Conservation (phyloP, 2,888 invertebrate species). For the Leucophora obtusa region DNA sequence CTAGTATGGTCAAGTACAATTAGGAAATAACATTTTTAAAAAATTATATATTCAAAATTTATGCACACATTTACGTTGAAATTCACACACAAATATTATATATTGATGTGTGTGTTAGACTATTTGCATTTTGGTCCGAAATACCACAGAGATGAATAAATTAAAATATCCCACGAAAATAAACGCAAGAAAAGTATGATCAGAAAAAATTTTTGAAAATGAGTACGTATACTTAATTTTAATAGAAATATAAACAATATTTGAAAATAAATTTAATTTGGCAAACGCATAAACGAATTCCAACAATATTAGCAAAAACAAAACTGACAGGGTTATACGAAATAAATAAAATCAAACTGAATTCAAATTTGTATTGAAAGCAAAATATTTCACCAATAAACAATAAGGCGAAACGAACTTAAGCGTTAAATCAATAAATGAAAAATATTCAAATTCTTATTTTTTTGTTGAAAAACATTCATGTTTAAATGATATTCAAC, state of each 20-base stretch:
- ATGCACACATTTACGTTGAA: constrained; percentile 35
- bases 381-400: constrained; percentile 47
- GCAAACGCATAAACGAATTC: constrained; percentile 31
- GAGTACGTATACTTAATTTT: constrained; percentile 12
- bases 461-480: constrained; percentile 62
- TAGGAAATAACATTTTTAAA: constrained; percentile 69
- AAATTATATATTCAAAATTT: constrained; percentile 38
- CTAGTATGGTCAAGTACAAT: constrained; percentile 64
- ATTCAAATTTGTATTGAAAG: constrained; percentile 34
- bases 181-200: constrained; percentile 29
- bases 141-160: constrained; percentile 57
- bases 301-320: constrained; percentile 15
- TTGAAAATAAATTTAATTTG: constrained; percentile 15
- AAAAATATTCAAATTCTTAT: constrained; percentile 39
- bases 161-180: constrained; percentile 19
- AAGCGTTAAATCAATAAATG: constrained; percentile 61
- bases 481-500: constrained; percentile 75
- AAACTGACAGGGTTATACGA: constrained; percentile 46
- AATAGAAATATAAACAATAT: constrained; percentile 33
- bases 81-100: neutral
- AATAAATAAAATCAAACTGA: neutral
- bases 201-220: constrained; percentile 21
- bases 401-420: constrained; percentile 53
- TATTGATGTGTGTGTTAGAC: neutral
- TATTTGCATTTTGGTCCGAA: constrained; percentile 39